A percentile compares a stretch with the other conserved stretches of the same genome.
Evolutionary conservation across 2,113 vertebrate species (phyloP).

Genomic region (Rhizomys pruinosus): DNA sequence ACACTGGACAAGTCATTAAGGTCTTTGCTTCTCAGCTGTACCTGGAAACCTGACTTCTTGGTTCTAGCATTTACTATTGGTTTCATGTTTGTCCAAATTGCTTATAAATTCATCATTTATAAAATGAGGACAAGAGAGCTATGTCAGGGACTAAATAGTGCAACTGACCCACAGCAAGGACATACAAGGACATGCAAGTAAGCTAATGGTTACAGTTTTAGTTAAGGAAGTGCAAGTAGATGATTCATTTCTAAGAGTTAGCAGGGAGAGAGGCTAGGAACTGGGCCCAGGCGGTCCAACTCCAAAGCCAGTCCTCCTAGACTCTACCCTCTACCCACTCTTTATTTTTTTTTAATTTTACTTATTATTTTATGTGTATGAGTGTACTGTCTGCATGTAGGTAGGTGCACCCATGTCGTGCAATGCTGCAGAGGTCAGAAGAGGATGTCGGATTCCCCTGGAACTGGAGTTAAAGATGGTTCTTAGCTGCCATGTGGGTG

Average conservation of each 20-base stretch:
- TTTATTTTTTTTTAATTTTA: too few relatives aligned
- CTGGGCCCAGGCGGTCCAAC: neutral
- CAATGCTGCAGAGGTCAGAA: too few relatives aligned
- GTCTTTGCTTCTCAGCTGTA: neutral
- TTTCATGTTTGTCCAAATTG: neutral
- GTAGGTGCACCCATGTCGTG: too few relatives aligned
- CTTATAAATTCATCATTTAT: neutral
- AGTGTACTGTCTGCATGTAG: too few relatives aligned
- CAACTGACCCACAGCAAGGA: neutral
- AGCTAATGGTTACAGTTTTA: neutral
- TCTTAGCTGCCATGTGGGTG: too few relatives aligned
- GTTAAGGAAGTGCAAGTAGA: neutral
- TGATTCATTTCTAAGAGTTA: neutral
- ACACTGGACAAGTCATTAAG: neutral
- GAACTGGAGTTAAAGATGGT: too few relatives aligned
- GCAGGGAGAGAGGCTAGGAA: neutral
- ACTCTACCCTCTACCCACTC: neutral
- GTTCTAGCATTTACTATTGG: neutral
- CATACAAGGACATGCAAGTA: neutral
- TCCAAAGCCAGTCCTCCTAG: neutral
- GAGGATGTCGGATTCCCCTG: too few relatives aligned
- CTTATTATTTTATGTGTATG: too few relatives aligned
- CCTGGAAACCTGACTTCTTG: neutral
- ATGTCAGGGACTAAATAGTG: neutral
- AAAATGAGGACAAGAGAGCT: neutral